Percentiles rank a stretch among this genome's conserved stretches.
Evolutionary conservation across 2,888 invertebrate genomes (phyloP).

Genomic region (Pseudococcus longispinus): DNA sequence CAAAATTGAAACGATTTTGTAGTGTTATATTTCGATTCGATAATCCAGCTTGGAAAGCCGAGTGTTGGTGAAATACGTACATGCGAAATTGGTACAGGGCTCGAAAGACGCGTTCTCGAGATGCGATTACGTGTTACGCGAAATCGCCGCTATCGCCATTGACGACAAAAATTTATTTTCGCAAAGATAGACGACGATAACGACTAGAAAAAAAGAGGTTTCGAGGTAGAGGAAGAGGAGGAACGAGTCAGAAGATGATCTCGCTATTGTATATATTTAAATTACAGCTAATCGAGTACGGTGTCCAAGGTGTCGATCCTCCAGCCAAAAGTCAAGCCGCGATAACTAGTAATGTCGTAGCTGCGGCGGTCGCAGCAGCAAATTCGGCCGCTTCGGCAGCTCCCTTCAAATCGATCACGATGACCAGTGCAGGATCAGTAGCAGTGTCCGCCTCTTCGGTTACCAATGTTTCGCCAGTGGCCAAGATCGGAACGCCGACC

Average conservation of each 20-base stretch:
- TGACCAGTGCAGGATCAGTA: constrained; percentile 38
- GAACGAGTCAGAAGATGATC: background rate
- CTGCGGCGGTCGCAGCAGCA: background rate
- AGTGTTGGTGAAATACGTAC: background rate
- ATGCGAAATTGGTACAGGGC: background rate
- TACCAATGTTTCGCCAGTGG: constrained; percentile 49
- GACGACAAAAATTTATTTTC: background rate
- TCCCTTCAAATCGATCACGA: constrained; percentile 36
- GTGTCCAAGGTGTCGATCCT: constrained; percentile 51
- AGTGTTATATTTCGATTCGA: background rate
- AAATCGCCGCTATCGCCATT: background rate
- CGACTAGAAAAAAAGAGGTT: background rate
- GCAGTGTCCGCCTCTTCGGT: background rate
- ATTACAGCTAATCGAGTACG: constrained; percentile 55
- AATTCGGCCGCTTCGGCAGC: background rate
- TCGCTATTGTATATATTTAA: constrained; percentile 51
- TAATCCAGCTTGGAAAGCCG: background rate
- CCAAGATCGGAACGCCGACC: constrained; percentile 50
- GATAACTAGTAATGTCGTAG: constrained; percentile 38
- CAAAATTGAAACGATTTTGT: constrained; percentile 10
- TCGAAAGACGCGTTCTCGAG: background rate
- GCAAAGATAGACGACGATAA: background rate
- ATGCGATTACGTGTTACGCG: background rate
- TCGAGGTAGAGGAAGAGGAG: background rate
- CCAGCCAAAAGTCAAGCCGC: constrained; percentile 21